phyloP scores from a whole-genome alignment of 2,888 invertebrate genomes.

The Panopea generosa region DNA sequence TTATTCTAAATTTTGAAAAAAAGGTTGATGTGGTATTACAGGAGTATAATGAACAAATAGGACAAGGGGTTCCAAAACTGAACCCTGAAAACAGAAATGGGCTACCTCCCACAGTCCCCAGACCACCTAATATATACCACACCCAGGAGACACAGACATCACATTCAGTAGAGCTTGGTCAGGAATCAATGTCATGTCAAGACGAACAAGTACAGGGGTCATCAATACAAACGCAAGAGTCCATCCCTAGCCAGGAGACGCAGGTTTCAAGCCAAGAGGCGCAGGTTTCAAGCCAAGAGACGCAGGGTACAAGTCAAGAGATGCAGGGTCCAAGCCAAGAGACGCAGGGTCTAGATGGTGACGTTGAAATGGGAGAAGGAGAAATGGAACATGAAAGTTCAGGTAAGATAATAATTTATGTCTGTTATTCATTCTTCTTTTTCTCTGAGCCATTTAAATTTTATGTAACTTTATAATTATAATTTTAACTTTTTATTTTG shows the following conservation, averaged over 20 bases:
- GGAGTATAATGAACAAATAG: constrained; percentile 16
- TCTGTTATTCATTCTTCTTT: no score
- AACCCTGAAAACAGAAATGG: constrained; percentile 47
- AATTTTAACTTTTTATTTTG: no score
- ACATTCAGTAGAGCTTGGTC: constrained; percentile 7
- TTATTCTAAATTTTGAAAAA: no score
- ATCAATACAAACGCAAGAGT: no score
- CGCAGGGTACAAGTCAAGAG: neutral
- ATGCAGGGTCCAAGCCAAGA: constrained; percentile 18
- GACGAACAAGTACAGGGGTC: constrained; percentile 15
- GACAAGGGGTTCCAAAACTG: constrained; percentile 15
- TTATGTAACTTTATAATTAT: no score
- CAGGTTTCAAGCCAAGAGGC: no score
- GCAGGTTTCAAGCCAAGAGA: no score
- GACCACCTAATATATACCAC: constrained; percentile 14
- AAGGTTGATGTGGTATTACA: no score
- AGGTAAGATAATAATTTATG: no score
- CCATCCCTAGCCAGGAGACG: no score
- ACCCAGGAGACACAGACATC: constrained; percentile 27
- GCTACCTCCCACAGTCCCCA: neutral
- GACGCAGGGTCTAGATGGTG: constrained; percentile 21
- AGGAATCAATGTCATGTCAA: constrained; percentile 20
- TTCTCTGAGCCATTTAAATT: no score
- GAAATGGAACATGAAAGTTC: neutral
- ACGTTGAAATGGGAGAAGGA: constrained; percentile 11